Percentiles rank a stretch among this genome's conserved stretches.
Evolutionary conservation across 2,113 vertebrate genomes (phyloP).

Genomic region (Anas platyrhynchos): DNA sequence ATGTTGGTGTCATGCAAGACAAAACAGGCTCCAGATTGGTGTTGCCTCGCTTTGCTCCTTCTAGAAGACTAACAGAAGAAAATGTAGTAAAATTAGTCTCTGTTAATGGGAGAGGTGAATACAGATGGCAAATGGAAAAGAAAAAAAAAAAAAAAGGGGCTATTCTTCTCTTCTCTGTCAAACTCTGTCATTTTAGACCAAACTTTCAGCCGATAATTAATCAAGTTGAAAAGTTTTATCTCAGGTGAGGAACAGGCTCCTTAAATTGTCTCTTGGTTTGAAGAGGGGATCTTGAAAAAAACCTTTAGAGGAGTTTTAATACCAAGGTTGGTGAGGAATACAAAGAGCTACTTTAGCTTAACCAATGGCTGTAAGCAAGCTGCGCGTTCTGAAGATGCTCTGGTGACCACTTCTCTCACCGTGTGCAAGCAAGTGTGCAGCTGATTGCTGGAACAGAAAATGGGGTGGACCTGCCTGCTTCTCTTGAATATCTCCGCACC

Average conservation of each 20-base stretch:
- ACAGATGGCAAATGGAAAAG: not conserved
- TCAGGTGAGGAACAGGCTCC: not conserved
- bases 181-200: not conserved
- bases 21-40: not conserved
- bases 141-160: rapidly evolving
- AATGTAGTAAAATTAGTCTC: not conserved
- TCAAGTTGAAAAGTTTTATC: not conserved
- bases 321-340: not conserved
- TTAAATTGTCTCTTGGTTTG: not conserved
- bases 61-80: not conserved
- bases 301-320: not conserved
- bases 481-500: not conserved
- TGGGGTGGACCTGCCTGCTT: not conserved
- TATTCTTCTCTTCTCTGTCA: not conserved
- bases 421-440: not conserved
- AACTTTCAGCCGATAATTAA: not conserved
- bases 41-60: not conserved
- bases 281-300: not conserved
- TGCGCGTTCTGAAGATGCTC: not conserved
- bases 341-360: not conserved
- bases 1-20: not conserved
- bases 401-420: rapidly evolving
- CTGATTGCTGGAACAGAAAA: not conserved
- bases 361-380: not conserved
- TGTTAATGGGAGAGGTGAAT: not conserved